Conservation (phyloP, 2,888 invertebrate genomes). For the Leuctra nigra region DNA sequence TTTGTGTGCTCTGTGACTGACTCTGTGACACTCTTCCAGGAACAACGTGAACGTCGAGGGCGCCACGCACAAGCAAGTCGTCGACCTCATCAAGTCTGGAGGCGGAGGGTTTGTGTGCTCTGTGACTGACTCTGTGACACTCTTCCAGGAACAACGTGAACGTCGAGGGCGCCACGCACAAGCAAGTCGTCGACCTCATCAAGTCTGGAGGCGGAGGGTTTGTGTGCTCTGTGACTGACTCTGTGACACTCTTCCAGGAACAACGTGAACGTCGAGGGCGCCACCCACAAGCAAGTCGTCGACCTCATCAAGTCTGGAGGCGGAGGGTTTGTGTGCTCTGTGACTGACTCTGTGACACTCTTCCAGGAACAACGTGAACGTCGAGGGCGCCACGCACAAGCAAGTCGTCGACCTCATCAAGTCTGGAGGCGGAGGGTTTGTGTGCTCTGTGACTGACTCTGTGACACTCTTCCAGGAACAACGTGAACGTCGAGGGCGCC, state of each 20-base stretch:
- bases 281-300: slow-evolving; percentile 99
- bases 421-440: slow-evolving; percentile 99
- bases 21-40: too few relatives aligned
- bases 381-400: slow-evolving; percentile 73
- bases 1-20: too few relatives aligned
- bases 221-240: too few relatives aligned
- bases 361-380: not conserved
- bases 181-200: slow-evolving; percentile 98
- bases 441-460: too few relatives aligned
- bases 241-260: too few relatives aligned
- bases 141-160: slow-evolving; percentile 90
- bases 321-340: too few relatives aligned
- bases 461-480: not conserved
- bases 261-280: slow-evolving; percentile 95
- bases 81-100: slow-evolving; percentile 97
- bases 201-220: slow-evolving; percentile 99
- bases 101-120: too few relatives aligned
- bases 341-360: too few relatives aligned
- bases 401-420: slow-evolving; percentile 99
- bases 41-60: slow-evolving; percentile 98
- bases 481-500: slow-evolving; percentile 37
- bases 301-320: slow-evolving; percentile 99
- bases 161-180: slow-evolving; percentile 99
- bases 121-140: too few relatives aligned
- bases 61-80: slow-evolving; percentile 98